Base-by-base conservation (phyloP, 2,113 vertebrate species). In the Sturnus vulgaris region DNA sequence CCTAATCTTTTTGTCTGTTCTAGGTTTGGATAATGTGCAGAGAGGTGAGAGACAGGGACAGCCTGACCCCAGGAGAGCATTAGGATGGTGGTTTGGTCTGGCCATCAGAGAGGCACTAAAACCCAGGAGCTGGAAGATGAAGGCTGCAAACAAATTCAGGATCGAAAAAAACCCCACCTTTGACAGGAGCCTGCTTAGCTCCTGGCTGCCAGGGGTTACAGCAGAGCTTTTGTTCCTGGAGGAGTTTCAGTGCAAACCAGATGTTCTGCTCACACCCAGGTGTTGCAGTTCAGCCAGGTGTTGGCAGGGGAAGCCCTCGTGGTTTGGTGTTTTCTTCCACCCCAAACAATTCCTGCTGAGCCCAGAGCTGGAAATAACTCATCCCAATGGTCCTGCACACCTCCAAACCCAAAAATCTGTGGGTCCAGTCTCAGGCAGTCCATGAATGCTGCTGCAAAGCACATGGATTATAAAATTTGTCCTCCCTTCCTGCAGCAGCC, bases 281-380 rank as follows among this genome's bases (percentile, higher is more conserved):
- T 30, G 2, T 4, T 73, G 73, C 2, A 12, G n/a, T 10, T 64
- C 56, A 57, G 61, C n/a, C 2, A 0, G 39, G 22, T 10, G 5
- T 11, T n/a, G 47, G 19, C 31, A 5, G 33, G 49, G 27, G 64
- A 59, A 56, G 27, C 40, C 30, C 61, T 50, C 2, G 0, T 6
- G 66, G 23, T 47, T n/a, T 61, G 84, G 15, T 9, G 56, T 39
- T 70, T 79, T 1, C 75, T 77, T 27, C 87, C 35, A 23, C 13
- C 71, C 63, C 79, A 83, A 49, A 42, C 25, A 35, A 12, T 28
- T 12, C 75, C 68, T 16, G 18, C 2, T 20, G 63, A 37, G 52
- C 27, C 27, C 46, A 25, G 68, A 35, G 61, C 18, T 37, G 12
- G 7, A 31, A 77, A n/a, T 0, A 33, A 25, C 52, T 55, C 16